Evolutionary conservation across 2,113 vertebrate genomes (phyloP).

Genomic region (Suncus etruscus): DNA sequence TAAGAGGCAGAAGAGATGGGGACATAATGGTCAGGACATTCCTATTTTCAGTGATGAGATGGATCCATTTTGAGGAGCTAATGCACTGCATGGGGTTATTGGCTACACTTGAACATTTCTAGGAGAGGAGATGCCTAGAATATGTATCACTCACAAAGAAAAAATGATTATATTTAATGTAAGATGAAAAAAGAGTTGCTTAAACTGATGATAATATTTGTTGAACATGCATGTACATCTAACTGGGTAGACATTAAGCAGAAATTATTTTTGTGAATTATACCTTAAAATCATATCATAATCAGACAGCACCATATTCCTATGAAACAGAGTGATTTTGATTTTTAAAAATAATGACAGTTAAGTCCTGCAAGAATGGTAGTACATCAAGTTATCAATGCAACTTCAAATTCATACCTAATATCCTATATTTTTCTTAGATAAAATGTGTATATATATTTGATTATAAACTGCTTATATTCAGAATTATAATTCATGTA

Average conservation of each 20-base stretch:
- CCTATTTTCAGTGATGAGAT: not conserved
- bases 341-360: constrained; percentile 1
- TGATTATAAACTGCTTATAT: not conserved
- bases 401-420: too few species aligned
- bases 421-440: not conserved
- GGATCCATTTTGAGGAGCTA: not conserved
- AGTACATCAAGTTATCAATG: too few species aligned
- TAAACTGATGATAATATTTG: not conserved
- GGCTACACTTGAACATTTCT: not conserved
- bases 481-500: not conserved
- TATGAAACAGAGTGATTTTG: not conserved
- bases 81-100: too few species aligned
- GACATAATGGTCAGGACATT: not conserved
- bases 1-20: not conserved
- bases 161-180: too few species aligned
- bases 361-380: not conserved
- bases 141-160: not conserved
- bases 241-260: not conserved
- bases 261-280: not conserved
- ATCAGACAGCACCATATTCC: not conserved
- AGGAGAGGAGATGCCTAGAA: not conserved
- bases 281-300: not conserved
- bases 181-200: not conserved
- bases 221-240: not conserved
- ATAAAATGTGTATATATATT: not conserved